Base-by-base conservation (phyloP, 2,797 vertebrate species). In the Amphiprion clarkii region DNA sequence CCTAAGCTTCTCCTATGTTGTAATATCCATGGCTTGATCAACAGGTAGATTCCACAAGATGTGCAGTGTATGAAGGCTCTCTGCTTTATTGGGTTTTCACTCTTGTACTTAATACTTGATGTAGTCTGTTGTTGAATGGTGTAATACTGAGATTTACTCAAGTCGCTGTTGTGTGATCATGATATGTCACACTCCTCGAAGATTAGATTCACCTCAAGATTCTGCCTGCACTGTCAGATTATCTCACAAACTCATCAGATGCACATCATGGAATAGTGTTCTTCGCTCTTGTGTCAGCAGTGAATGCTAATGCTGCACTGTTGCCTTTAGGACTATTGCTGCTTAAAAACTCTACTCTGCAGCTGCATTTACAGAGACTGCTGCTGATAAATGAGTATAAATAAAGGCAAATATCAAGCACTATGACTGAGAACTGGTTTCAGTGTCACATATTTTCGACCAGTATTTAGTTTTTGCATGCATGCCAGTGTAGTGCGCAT, bases 1-100 rank as follows among this genome's bases (percentile, higher is more conserved):
- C 27, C 54, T 73, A 33, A 17, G 53, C 64, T 27, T 81, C 61
- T 82, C 19, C 2, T 70, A 7, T 78, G 67, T 73, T 42, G 8
- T 63, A 27, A 12, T 71, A 65, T 44, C 2, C 3, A 40, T 21
- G 25, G 68, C 21, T 31, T 68, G 51, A 74, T 62, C 57, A 56
- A 44, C 59, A 64, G 55, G 44, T 83, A 2, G 55, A 79, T 46
- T 2, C 12, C 6, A 40, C 16, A 16, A 58, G 12, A 49, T 11
- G 42, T 65, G 44, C 25, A 1, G 25, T 9, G 0, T 40, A 0
- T 53, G 12, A 36, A 12, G 33, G 27, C 40, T 44, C 6, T 56
- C 21, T 64, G 23, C 16, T 49, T 21, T 73, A 69, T 53, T 3
- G 5, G 0, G 21, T 21, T 54, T 55, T 17, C 42, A 29, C 10